Percentiles rank a stretch among this genome's conserved stretches.
Evolutionary conservation across 2,113 vertebrate genomes (phyloP).

Genomic region (Coptodon bakossiorum): DNA sequence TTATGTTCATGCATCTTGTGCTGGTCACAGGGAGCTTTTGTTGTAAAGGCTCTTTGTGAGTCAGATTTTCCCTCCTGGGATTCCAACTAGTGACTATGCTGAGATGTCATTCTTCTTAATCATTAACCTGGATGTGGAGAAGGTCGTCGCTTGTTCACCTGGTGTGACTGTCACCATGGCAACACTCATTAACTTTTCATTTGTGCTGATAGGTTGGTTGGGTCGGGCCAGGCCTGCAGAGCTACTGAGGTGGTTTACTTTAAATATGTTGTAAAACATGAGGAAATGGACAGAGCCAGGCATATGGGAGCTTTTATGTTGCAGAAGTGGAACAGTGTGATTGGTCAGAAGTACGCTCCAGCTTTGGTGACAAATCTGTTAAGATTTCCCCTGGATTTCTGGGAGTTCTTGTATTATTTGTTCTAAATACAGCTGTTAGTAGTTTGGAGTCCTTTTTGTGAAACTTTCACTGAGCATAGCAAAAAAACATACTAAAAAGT

Average conservation of each 20-base stretch:
- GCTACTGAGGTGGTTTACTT: neutral
- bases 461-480: neutral
- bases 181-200: slow-evolving; percentile 9
- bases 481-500: neutral
- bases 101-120: neutral
- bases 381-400: neutral
- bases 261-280: neutral
- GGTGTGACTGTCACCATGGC: slow-evolving; percentile 15
- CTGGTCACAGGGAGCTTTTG: neutral
- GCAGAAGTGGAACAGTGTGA: neutral
- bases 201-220: neutral
- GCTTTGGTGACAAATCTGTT: neutral
- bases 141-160: neutral
- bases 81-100: neutral
- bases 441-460: neutral
- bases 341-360: neutral
- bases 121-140: slow-evolving; percentile 30
- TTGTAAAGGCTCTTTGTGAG: neutral
- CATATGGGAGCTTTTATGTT: neutral
- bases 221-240: neutral
- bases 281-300: neutral
- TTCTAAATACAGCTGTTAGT: neutral
- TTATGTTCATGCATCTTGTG: accelerated
- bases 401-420: accelerated
- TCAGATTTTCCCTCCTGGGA: neutral